Base-by-base conservation (phyloP, 2,797 vertebrate genomes). In the Trematomus bernacchii region DNA sequence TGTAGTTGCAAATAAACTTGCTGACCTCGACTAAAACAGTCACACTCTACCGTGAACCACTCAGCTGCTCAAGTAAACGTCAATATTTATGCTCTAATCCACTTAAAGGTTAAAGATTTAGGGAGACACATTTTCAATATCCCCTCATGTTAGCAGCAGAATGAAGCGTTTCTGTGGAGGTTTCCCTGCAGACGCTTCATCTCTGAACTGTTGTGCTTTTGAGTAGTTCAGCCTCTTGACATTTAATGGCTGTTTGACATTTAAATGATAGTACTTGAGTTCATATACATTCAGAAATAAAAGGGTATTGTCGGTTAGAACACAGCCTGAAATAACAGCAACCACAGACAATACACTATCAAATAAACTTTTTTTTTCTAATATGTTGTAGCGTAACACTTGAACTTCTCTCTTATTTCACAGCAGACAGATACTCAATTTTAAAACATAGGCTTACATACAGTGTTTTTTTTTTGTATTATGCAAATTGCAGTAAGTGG, bases 171-270 rank as follows among this genome's bases (percentile, higher is more conserved):
- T 59, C 37, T 63, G 48, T 11, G 10, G 43, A 52, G 40, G 55
- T 54, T 78, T 68, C 67, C 19, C 71, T 58, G 55, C 47, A 67
- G 60, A 80, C 19, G 23, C 67, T 71, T 77, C 42, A 81, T 51
- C 70, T 76, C 57, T 83, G 55, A 81, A 66, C 81, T 68, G 16
- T 59, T 37, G 10, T 21, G 19, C 46, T 70, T 71, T 70, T 66
- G 15, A 27, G 13, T 54, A 10, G 10, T 52, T 73, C 59, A 76
- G 66, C 53, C 51, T 51, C 71, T 52, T 82, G 76, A 63, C 71
- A 77, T 85, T 83, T 80, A 16, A 47, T 66, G 30, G 43, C 47
- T 66, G 48, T 54, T 67, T 88, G 79, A 75, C 72, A 84, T 89
- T 87, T 74, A 76, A 70, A 69, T 23, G 11, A 50, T 15, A 19